Evolutionary conservation across 2,113 vertebrate species (phyloP).

Genomic region (Capreolus pygargus): DNA sequence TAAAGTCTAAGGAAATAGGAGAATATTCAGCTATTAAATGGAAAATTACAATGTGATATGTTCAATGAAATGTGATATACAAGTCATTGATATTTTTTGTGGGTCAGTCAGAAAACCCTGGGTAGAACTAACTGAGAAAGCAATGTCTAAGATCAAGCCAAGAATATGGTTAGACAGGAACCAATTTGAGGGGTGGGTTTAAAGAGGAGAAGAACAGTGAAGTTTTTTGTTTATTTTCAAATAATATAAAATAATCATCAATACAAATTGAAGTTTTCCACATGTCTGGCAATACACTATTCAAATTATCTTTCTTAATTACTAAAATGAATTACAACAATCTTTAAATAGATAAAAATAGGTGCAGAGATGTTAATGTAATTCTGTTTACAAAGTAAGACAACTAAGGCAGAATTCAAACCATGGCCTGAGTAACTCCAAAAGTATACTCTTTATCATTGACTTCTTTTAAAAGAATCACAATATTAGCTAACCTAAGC

Average conservation of each 20-base stretch:
- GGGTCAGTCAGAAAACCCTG: not conserved
- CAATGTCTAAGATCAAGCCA: not conserved
- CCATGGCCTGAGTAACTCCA: not conserved
- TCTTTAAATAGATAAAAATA: not conserved
- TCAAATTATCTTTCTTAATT: not conserved
- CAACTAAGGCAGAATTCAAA: not conserved
- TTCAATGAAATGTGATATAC: not conserved
- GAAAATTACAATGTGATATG: not conserved
- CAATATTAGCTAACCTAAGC: not conserved
- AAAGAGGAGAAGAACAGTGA: not conserved
- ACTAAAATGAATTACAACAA: not conserved
- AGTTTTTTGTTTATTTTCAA: not conserved
- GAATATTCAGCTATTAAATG: not conserved
- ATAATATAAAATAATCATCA: not conserved
- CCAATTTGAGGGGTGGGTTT: accelerated
- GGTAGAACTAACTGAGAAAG: not conserved
- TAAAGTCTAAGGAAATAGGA: not conserved
- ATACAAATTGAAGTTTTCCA: not conserved
- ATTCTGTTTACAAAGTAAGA: not conserved
- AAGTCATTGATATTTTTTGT: not conserved
- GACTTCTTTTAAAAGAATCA: not conserved
- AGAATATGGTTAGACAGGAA: not conserved
- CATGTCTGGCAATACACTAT: not conserved
- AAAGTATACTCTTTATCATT: not conserved
- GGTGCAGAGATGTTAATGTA: not conserved